A percentile compares a stretch with the other conserved stretches of the same genome.
Conservation (phyloP, 2,888 invertebrate species). For the Drosophila falleni region DNA sequence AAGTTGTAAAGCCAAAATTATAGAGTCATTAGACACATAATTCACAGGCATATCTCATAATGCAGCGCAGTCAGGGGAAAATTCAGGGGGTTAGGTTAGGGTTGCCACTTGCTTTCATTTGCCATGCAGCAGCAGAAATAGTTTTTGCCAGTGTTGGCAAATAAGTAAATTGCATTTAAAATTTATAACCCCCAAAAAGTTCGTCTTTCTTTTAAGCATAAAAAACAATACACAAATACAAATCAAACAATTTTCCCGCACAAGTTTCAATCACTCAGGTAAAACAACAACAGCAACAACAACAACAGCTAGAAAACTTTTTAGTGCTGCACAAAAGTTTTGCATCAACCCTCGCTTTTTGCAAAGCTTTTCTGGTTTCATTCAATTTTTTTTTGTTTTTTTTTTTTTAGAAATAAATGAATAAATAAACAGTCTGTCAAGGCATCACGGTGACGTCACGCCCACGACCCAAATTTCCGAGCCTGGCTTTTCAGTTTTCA, state of each 20-base stretch:
- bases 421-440: conserved; percentile 53
- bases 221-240: conserved; percentile 19
- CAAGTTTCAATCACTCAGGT: conserved; percentile 36
- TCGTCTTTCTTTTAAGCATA: not conserved
- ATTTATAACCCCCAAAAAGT: conserved; percentile 62
- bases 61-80: not conserved
- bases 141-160: conserved; percentile 9
- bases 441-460: conserved; percentile 33
- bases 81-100: not conserved
- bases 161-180: conserved; percentile 71
- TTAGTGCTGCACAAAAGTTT: conserved; percentile 37
- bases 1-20: conserved; percentile 28
- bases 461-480: not conserved
- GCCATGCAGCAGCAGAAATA: not conserved
- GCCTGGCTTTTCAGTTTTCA: conserved; percentile 10
- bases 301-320: conserved; percentile 28
- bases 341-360: conserved; percentile 23
- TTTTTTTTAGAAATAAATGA: conserved; percentile 31
- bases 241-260: conserved; percentile 26
- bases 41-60: conserved; percentile 6
- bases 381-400: not conserved
- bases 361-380: not conserved
- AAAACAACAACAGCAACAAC: conserved; percentile 20
- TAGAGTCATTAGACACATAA: conserved; percentile 24
- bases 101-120: conserved; percentile 12